Evolutionary conservation across 1,140 invertebrate species (phyloP).

Genomic region (Drosophila seguyi): DNA sequence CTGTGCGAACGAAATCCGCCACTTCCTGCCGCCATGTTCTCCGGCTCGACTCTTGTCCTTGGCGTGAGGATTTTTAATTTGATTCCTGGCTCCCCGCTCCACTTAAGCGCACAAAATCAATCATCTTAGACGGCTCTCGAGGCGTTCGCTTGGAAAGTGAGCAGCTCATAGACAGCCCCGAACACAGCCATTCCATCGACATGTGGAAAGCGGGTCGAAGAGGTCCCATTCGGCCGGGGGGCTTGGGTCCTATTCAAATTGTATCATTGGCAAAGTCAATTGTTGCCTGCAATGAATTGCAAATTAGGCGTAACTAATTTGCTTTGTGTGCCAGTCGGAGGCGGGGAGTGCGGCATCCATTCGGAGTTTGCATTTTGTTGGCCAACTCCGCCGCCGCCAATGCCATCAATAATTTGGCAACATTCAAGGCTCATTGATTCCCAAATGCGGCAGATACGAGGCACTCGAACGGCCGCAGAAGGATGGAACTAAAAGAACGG

Average conservation of each 20-base stretch:
- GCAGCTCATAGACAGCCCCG: constrained; percentile 34
- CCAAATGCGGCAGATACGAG: constrained; percentile 19
- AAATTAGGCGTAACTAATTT: constrained; percentile 81
- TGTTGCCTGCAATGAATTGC: constrained; percentile 69
- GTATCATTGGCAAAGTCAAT: constrained; percentile 70
- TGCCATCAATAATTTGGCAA: constrained; percentile 50
- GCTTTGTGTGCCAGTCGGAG: constrained; percentile 49
- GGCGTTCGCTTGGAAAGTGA: constrained; percentile 49
- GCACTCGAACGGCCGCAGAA: neutral
- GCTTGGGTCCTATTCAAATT: constrained; percentile 51
- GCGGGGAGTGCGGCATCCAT: constrained; percentile 17
- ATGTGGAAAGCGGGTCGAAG: constrained; percentile 16
- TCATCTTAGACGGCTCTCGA: constrained; percentile 45
- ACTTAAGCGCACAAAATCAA: constrained; percentile 41
- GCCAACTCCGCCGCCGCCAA: neutral
- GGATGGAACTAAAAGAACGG: constrained; percentile 3
- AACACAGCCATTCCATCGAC: constrained; percentile 1
- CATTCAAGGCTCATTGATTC: constrained; percentile 63
- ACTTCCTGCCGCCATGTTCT: constrained; percentile 4
- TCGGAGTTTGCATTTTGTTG: constrained; percentile 36
- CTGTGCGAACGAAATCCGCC: neutral
- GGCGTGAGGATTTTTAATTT: constrained; percentile 57
- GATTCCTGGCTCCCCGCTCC: constrained; percentile 27
- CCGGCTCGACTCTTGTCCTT: neutral
- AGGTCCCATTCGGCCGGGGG: constrained; percentile 7